Evolutionary conservation across 1,140 invertebrate species (phyloP).

Genomic region (Helicoverpa zea): DNA sequence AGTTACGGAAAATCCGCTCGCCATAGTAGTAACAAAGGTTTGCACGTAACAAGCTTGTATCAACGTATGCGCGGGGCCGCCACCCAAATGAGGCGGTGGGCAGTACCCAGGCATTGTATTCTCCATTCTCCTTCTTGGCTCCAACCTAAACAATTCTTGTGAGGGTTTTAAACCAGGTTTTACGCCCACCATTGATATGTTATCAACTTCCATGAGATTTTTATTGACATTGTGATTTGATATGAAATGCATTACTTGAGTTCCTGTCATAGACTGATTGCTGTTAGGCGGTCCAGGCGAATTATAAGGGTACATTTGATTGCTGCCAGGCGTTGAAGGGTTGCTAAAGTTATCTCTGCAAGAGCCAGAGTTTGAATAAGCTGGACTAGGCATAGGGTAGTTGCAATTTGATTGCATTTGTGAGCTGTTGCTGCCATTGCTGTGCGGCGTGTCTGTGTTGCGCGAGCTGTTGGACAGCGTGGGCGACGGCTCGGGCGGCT

Average conservation of each 20-base stretch:
- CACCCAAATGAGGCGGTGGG: slow-evolving; percentile 80
- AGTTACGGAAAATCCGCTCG: slow-evolving; percentile 91
- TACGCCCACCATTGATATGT: slow-evolving; percentile 83
- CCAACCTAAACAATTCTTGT: slow-evolving; percentile 71
- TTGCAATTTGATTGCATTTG: slow-evolving; percentile 77
- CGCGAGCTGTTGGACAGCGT: slow-evolving; percentile 83
- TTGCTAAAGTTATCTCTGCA: slow-evolving; percentile 81
- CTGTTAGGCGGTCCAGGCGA: slow-evolving; percentile 76
- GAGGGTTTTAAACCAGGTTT: slow-evolving; percentile 71
- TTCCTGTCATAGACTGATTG: slow-evolving; percentile 69
- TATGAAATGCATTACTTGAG: slow-evolving; percentile 84
- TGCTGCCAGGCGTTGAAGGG: slow-evolving; percentile 77
- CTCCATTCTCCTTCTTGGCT: slow-evolving; percentile 69
- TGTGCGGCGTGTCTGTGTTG: slow-evolving; percentile 82
- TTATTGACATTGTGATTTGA: slow-evolving; percentile 84
- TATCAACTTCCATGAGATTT: slow-evolving; percentile 84
- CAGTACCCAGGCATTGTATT: slow-evolving; percentile 84
- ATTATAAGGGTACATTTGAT: slow-evolving; percentile 76
- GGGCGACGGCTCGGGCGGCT: slow-evolving; percentile 84
- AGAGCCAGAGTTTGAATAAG: slow-evolving; percentile 78
- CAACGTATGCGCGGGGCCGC: slow-evolving; percentile 74
- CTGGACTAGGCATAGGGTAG: slow-evolving; percentile 80
- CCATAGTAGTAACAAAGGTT: slow-evolving; percentile 90
- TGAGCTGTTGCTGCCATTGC: slow-evolving; percentile 74
- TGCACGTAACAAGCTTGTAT: slow-evolving; percentile 81